Evolutionary conservation across 2,797 vertebrate genomes (phyloP).

Genomic region (Sebastes oblongus): DNA sequence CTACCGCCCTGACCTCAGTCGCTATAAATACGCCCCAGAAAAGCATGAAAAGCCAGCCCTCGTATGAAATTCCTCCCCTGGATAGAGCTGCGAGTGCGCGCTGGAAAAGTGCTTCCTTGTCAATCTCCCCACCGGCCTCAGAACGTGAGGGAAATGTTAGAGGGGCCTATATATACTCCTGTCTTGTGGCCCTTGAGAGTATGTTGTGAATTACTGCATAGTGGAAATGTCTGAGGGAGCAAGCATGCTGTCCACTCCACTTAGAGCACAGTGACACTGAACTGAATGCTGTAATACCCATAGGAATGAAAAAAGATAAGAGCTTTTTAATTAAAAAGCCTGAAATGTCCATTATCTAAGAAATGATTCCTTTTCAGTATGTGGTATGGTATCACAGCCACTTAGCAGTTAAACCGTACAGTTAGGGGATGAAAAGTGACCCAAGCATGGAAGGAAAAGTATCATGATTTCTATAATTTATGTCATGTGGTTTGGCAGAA

Average conservation of each 20-base stretch:
- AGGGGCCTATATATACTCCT: slow-evolving; percentile 62
- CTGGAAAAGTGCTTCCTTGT: slow-evolving; percentile 43
- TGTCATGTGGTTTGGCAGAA: slow-evolving; percentile 16
- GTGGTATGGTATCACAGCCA: neutral
- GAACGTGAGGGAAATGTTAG: slow-evolving; percentile 59
- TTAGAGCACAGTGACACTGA: slow-evolving; percentile 28
- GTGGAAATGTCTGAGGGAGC: slow-evolving; percentile 63
- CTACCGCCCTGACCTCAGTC: slow-evolving; percentile 55
- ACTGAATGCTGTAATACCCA: neutral
- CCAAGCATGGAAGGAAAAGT: neutral
- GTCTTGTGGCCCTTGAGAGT: slow-evolving; percentile 48
- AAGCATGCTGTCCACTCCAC: slow-evolving; percentile 43
- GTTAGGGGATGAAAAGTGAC: neutral
- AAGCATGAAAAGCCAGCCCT: slow-evolving; percentile 63
- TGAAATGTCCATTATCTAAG: neutral
- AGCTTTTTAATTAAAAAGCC: slow-evolving; percentile 18
- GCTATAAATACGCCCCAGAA: slow-evolving; percentile 72
- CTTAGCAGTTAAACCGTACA: neutral
- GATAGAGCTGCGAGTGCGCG: slow-evolving; percentile 44
- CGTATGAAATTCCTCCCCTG: slow-evolving; percentile 62
- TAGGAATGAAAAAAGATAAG: slow-evolving; percentile 10
- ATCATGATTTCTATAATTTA: slow-evolving; percentile 3
- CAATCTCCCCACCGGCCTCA: slow-evolving; percentile 14
- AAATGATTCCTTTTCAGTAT: neutral
- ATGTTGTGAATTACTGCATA: slow-evolving; percentile 67